These are phyloP conservation scores for Haliaeetus leucogaster DNA, from an alignment of 2,113 vertebrate genomes.

Conservation along the genomic window DNA sequence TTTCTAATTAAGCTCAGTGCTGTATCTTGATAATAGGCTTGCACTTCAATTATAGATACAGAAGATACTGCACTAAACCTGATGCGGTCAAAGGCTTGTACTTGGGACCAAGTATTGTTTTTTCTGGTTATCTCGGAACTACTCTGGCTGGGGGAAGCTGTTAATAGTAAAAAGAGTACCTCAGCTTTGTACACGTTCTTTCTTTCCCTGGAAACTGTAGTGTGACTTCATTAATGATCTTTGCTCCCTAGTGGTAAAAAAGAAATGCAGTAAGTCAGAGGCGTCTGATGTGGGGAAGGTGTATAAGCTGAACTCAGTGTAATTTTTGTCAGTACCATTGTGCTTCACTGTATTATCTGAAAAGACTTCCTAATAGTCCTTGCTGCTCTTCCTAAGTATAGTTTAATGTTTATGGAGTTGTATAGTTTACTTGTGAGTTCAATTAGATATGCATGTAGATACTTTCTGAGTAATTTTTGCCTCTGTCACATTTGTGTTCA, in stretches of 20 bases:
- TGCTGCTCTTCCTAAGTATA: background rate
- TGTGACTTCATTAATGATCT: background rate
- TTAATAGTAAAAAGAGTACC: background rate
- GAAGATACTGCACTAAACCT: background rate
- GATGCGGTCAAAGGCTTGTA: background rate
- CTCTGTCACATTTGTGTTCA: fast-evolving
- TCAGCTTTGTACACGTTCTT: background rate
- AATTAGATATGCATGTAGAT: too few species aligned
- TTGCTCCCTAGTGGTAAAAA: background rate
- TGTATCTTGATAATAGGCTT: background rate
- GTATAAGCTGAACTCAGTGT: background rate
- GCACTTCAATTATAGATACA: background rate
- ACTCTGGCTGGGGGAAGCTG: background rate
- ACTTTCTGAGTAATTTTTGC: background rate
- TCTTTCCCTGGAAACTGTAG: background rate
- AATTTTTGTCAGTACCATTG: background rate
- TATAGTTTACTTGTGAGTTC: background rate
- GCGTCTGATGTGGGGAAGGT: background rate
- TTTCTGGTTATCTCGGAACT: background rate
- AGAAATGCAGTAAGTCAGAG: background rate
- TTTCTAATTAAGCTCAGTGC: conserved; percentile 23
- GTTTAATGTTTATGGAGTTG: background rate
- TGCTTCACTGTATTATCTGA: background rate
- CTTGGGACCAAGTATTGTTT: background rate
- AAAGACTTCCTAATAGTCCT: background rate